Percentiles rank a stretch among this genome's conserved stretches.
Conservation (phyloP, 2,113 vertebrate genomes). For the Castor canadensis region DNA sequence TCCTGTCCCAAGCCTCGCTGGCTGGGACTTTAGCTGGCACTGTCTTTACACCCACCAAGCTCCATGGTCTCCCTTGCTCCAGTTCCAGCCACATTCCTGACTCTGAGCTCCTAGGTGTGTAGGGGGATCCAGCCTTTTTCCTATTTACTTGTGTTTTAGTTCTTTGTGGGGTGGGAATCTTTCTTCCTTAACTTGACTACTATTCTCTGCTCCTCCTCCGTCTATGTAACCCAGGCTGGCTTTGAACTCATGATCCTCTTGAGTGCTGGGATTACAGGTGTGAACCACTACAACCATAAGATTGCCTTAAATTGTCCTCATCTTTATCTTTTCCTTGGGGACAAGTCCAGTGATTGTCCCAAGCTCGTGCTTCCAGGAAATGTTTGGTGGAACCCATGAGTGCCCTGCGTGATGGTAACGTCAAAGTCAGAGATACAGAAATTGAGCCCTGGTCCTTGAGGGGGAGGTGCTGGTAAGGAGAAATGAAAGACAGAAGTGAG, state of each 20-base stretch:
- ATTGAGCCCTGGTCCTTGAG: no score
- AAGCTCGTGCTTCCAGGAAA: not conserved
- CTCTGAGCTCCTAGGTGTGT: not conserved
- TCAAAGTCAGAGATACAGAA: not conserved
- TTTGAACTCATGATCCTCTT: no score
- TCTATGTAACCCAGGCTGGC: no score
- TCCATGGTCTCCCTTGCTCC: no score
- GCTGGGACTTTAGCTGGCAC: no score
- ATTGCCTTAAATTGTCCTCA: not conserved
- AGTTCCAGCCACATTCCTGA: no score
- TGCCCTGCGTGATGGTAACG: not conserved
- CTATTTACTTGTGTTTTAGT: not conserved
- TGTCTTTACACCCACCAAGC: no score
- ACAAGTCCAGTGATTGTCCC: rapidly evolving
- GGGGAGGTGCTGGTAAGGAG: not conserved
- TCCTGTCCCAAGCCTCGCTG: no score
- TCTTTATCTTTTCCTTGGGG: not conserved
- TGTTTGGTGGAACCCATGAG: not conserved
- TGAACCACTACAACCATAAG: no score
- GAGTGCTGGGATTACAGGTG: no score
- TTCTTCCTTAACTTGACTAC: not conserved
- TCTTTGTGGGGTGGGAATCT: not conserved
- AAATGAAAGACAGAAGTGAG: not conserved
- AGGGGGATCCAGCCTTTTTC: not conserved
- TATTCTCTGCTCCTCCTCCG: no score